These are phyloP conservation scores for Caenorhabditis tropicalis DNA, from an alignment of 1,140 invertebrate species.

Conservation along the genomic window DNA sequence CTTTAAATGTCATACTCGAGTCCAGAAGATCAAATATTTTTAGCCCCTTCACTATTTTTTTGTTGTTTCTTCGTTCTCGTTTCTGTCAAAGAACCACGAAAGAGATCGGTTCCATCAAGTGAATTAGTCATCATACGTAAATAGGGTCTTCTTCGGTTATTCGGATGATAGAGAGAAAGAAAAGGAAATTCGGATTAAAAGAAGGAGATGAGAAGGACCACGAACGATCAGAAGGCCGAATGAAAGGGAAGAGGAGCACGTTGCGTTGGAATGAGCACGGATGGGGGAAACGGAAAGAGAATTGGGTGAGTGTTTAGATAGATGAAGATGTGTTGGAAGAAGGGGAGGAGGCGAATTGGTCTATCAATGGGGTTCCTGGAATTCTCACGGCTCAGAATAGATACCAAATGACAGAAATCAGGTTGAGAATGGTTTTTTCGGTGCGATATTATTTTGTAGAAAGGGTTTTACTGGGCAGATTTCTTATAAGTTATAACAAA, in stretches of 20 bases:
- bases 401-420: too few relatives aligned
- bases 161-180: not conserved
- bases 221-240: not conserved
- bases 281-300: not conserved
- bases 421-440: too few relatives aligned
- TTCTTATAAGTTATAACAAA: too few relatives aligned
- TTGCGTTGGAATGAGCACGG: not conserved
- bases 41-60: too few relatives aligned
- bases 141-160: not conserved
- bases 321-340: not conserved
- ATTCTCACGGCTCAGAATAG: too few relatives aligned
- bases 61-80: too few relatives aligned
- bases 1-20: not conserved
- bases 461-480: too few relatives aligned
- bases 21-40: not conserved
- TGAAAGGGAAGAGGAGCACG: not conserved
- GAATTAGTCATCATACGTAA: constrained; percentile 12
- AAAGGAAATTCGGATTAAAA: constrained; percentile 6
- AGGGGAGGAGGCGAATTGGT: not conserved
- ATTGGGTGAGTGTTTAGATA: not conserved
- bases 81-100: too few relatives aligned
- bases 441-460: too few relatives aligned
- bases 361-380: too few relatives aligned
- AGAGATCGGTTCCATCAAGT: not conserved
- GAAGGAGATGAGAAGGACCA: not conserved